A percentile compares a stretch with the other conserved stretches of the same genome.
phyloP scores from a whole-genome alignment of 2,797 vertebrate species.

The Taeniopygia guttata region DNA sequence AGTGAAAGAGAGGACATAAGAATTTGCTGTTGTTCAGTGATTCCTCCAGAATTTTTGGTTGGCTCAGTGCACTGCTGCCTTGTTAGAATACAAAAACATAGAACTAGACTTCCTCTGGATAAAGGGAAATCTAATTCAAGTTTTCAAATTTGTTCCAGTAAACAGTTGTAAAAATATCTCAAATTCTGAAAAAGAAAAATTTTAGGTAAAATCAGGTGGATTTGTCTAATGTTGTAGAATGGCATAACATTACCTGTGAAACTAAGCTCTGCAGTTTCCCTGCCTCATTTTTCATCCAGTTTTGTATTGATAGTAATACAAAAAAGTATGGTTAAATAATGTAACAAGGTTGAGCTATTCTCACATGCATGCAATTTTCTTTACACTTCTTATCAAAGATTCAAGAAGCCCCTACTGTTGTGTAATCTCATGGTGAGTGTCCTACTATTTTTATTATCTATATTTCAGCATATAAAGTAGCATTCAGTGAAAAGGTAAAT shows the following conservation, averaged over 20 bases:
- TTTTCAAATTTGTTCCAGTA: neutral
- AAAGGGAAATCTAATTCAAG: neutral
- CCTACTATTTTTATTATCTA: neutral
- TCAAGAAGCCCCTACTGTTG: neutral
- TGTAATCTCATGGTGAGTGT: neutral
- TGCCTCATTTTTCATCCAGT: neutral
- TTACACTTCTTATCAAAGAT: neutral
- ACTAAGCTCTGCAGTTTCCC: neutral
- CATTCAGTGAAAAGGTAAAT: neutral
- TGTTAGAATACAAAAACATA: neutral
- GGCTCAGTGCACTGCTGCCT: neutral
- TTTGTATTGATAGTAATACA: neutral
- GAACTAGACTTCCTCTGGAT: neutral
- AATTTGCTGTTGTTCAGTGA: neutral
- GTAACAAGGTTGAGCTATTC: neutral
- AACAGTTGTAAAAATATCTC: neutral
- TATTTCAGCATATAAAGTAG: neutral
- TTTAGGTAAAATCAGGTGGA: neutral
- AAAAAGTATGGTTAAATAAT: neutral
- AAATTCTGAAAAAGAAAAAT: neutral
- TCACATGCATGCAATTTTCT: neutral
- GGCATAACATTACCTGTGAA: neutral
- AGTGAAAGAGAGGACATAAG: neutral
- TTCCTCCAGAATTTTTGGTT: neutral
- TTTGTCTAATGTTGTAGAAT: neutral